Percentiles rank a stretch among this genome's conserved stretches.
These are phyloP conservation scores for Carettochelys insculpta DNA, from an alignment of 2,113 vertebrate species.

Conservation along the genomic window DNA sequence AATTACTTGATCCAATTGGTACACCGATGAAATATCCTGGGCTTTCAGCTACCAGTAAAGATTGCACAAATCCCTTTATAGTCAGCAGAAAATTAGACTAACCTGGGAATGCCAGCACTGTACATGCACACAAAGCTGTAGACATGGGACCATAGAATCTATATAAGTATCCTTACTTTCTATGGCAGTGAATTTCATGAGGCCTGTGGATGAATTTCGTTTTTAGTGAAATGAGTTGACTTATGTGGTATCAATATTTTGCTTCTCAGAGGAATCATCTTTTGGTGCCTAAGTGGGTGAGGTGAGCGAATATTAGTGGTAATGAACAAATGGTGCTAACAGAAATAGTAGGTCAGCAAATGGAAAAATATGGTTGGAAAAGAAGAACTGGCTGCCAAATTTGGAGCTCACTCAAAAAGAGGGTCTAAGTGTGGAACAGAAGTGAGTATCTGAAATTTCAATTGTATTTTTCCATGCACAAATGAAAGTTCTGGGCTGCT, in stretches of 20 bases:
- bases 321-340: not conserved
- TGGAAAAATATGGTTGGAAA: not conserved
- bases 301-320: not conserved
- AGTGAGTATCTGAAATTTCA: not conserved
- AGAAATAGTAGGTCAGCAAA: not conserved
- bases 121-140: not conserved
- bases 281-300: not conserved
- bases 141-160: not conserved
- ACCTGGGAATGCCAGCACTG: not conserved
- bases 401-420: not conserved
- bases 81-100: not conserved
- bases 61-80: not conserved
- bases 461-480: not conserved
- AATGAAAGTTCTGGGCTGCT: not conserved
- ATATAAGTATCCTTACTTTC: not conserved
- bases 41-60: not conserved
- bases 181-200: not conserved
- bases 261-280: not conserved
- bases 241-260: not conserved
- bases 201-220: not conserved
- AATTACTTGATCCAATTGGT: not conserved
- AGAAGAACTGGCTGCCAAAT: not conserved
- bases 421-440: not conserved
- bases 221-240: not conserved
- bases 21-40: not conserved